phyloP scores from a whole-genome alignment of 1,140 invertebrate species.

The Prorops nasuta region DNA sequence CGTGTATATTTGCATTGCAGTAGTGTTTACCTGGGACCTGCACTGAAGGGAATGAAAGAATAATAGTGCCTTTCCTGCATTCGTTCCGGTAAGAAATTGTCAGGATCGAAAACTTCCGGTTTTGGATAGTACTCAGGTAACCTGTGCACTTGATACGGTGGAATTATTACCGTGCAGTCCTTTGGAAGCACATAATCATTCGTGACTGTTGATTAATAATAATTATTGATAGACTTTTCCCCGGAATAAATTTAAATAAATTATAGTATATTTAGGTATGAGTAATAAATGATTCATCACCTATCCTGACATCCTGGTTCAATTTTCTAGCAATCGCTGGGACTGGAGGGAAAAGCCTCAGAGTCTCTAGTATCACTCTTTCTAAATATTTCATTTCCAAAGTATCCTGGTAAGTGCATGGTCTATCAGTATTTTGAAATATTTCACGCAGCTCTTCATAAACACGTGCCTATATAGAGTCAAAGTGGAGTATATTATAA shows the following conservation, averaged over 20 bases:
- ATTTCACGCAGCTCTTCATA: constrained; percentile 73
- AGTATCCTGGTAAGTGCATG: constrained; percentile 77
- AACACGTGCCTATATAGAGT: constrained; percentile 29
- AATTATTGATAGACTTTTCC: neutral
- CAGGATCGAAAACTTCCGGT: constrained; percentile 83
- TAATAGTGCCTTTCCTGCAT: constrained; percentile 79
- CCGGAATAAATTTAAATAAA: too few relatives aligned
- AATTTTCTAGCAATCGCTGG: constrained; percentile 73
- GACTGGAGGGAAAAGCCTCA: constrained; percentile 78
- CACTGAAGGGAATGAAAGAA: constrained; percentile 86
- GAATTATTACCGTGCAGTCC: constrained; percentile 68
- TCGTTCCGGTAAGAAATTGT: constrained; percentile 86
- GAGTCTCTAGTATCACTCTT: constrained; percentile 73
- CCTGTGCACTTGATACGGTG: constrained; percentile 73
- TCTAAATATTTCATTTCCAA: constrained; percentile 82
- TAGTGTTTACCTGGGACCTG: constrained; percentile 83
- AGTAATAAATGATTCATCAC: constrained; percentile 48
- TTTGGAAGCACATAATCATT: constrained; percentile 62
- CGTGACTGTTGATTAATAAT: constrained; percentile 48
- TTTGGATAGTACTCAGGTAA: constrained; percentile 77
- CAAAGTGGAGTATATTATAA: too few relatives aligned
- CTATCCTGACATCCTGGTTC: constrained; percentile 69
- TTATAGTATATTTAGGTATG: too few relatives aligned
- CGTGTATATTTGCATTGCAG: too few relatives aligned
- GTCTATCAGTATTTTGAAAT: constrained; percentile 70